Conservation (phyloP, 2,113 vertebrate species). For the Cavia porcellus region DNA sequence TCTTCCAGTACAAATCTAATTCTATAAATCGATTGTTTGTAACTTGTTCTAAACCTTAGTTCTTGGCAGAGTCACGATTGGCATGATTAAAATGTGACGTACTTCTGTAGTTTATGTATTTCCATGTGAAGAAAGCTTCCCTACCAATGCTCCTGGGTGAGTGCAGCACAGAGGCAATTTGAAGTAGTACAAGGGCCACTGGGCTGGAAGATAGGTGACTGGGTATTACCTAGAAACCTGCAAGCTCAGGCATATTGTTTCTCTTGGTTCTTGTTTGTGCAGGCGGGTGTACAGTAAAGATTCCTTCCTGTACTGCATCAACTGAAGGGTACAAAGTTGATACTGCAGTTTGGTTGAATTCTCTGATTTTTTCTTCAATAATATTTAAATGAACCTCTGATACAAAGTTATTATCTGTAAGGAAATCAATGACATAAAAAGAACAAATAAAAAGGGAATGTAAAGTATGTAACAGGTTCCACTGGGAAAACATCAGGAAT, state of each 20-base stretch:
- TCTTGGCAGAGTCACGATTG: neutral
- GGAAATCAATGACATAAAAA: constrained; percentile 15
- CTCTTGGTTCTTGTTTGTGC: neutral
- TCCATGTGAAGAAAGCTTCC: neutral
- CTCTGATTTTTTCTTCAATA: neutral
- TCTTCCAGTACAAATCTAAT: constrained; percentile 9
- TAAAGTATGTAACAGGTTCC: neutral
- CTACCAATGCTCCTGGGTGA: neutral
- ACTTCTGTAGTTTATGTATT: neutral
- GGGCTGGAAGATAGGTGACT: neutral
- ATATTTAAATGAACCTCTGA: constrained; percentile 41
- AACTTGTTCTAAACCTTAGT: neutral
- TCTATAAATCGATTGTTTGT: neutral
- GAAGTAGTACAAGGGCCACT: neutral
- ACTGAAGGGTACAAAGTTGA: neutral
- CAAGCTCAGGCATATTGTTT: neutral
- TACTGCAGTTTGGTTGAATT: neutral
- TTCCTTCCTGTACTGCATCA: neutral
- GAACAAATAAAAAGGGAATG: neutral
- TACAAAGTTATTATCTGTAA: neutral
- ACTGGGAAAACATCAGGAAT: neutral
- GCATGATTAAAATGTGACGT: neutral
- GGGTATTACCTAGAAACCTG: neutral
- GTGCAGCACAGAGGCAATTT: neutral
- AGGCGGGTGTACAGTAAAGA: neutral